A percentile compares a stretch with the other conserved stretches of the same genome.
Evolutionary conservation across 2,888 invertebrate species (phyloP).

Genomic region (Gortyna flavago): DNA sequence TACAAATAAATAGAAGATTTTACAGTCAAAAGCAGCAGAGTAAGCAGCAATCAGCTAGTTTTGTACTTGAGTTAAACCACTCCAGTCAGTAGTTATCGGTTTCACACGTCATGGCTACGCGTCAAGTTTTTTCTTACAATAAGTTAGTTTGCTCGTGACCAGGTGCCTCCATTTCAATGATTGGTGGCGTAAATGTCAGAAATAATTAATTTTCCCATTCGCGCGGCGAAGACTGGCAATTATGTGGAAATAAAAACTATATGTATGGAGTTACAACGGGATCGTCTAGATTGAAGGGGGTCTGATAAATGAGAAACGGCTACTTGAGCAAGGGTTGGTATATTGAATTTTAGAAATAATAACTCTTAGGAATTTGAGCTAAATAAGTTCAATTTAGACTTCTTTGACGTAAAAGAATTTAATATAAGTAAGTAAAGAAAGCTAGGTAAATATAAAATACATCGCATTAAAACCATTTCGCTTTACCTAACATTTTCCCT

Average conservation of each 20-base stretch:
- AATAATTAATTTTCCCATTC: conserved; percentile 56
- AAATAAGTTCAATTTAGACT: neutral
- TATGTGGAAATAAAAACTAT: conserved; percentile 51
- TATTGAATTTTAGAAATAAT: neutral
- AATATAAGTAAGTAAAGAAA: neutral
- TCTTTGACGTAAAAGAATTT: neutral
- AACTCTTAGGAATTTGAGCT: neutral
- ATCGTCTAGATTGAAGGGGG: conserved; percentile 31
- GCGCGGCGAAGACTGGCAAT: conserved; percentile 28
- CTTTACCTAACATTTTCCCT: neutral
- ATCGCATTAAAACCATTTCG: conserved; percentile 3
- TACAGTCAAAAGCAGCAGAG: no score
- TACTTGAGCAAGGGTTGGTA: neutral
- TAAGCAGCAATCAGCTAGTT: neutral
- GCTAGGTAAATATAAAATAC: neutral
- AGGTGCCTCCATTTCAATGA: conserved; percentile 56
- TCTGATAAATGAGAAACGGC: conserved; percentile 10
- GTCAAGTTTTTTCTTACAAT: conserved; percentile 15
- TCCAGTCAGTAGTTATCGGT: conserved; percentile 6
- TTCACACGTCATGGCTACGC: conserved; percentile 18
- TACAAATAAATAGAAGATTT: neutral
- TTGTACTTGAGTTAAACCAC: neutral
- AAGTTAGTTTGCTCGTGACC: conserved; percentile 33
- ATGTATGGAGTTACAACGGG: conserved; percentile 40
- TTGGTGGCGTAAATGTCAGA: conserved; percentile 58